phyloP scores from a whole-genome alignment of 1,140 invertebrate genomes.

The Drosophila punjabiensis region DNA sequence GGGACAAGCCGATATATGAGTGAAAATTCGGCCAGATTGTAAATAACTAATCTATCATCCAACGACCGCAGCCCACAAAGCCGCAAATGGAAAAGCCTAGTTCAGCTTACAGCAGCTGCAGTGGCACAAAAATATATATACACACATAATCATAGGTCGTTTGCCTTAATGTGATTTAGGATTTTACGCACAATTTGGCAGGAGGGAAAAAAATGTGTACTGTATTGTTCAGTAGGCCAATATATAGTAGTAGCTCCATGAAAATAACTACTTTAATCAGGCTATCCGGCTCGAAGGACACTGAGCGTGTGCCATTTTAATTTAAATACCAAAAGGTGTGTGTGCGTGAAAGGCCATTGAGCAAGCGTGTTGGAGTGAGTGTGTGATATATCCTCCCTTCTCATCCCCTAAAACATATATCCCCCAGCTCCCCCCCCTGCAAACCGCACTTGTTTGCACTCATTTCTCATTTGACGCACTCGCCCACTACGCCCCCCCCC shows the following conservation, averaged over 20 bases:
- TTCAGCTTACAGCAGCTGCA: conserved; percentile 36
- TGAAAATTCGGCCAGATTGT: conserved; percentile 3
- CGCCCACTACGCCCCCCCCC: background rate
- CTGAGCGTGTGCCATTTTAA: conserved; percentile 55
- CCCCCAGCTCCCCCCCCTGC: no score
- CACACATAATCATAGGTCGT: background rate
- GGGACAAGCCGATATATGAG: conserved; percentile 1
- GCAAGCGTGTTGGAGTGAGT: conserved; percentile 36
- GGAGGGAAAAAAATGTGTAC: background rate
- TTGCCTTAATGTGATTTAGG: conserved; percentile 27
- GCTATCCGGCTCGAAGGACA: conserved; percentile 16
- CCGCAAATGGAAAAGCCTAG: conserved; percentile 43
- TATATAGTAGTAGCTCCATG: conserved; percentile 8
- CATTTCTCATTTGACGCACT: conserved; percentile 68
- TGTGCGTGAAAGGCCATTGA: conserved; percentile 64
- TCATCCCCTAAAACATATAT: conserved; percentile 14
- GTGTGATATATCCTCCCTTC: background rate
- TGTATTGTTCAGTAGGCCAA: background rate
- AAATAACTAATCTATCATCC: conserved; percentile 23
- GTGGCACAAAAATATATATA: conserved; percentile 7
- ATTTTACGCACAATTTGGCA: conserved; percentile 28
- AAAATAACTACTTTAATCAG: conserved; percentile 30
- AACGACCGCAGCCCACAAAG: conserved; percentile 25
- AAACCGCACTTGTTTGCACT: conserved; percentile 51
- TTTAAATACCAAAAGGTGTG: conserved; percentile 55